Evolutionary conservation across 92 coral and sea anemone genomes (phyloP), one percentile per base, ranked within the genome.

Genomic region (Desmophyllum pertusum): DNA sequence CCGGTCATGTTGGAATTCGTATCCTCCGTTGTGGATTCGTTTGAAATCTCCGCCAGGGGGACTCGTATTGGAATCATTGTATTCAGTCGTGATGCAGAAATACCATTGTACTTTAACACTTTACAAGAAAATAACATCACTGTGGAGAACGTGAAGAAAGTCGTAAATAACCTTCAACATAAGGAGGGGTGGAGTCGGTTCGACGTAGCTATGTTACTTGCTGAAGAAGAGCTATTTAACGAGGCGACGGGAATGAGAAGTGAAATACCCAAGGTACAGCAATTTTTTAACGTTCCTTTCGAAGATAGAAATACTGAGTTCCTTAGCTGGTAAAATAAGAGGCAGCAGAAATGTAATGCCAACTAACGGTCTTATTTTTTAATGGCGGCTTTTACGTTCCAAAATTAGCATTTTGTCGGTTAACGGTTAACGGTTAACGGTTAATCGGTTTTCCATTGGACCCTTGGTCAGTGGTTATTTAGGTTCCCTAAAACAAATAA

Each of bases 201-300:
- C 23, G 94, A 91, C 40, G 61, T 64, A 52, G 94, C 92, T 8
- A 25, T 91, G 38, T 77, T 61, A 50, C 76, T 52, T 36, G 78
- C 85, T 5, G 92, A 91, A 31, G 87, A 91, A 21, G 90, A 91
- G 41, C 77, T 91, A 3, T 91, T 91, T 39, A 84, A 52, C 48
- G 85, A 80, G 67, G 78, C 82, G 36, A 85, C 67, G 7, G 92
- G 94, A 69, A 88, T 88, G 94, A 88, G 92, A 81, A 41, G 45
- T 37, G 77, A 66, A 18, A 78, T 86, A 50, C 73, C 74, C 17
- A 84, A 88, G 94, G 94, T 91, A 53, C 6, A 23, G 42, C 70
- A 30, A 15, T 50, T 50, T 13, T 50, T 50, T 50, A 5, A 0
- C 0, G 29, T 23, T 23, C 29, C 25, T n/a, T 55, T 55, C 23